Evolutionary conservation across 2,888 invertebrate genomes (phyloP).

Genomic region (Tanypteryx hageni): DNA sequence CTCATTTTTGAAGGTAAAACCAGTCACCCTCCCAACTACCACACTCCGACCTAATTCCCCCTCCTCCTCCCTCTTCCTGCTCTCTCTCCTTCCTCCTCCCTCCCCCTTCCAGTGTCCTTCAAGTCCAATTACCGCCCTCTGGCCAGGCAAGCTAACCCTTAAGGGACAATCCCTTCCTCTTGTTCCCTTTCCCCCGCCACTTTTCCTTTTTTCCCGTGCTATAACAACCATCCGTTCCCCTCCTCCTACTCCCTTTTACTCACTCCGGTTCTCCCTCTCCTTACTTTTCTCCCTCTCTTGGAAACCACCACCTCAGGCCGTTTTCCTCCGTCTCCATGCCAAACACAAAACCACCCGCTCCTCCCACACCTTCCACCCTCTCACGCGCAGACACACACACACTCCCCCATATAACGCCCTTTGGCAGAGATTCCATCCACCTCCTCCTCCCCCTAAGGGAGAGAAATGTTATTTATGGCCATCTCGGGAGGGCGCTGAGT

Average conservation of each 20-base stretch:
- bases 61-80: not conserved
- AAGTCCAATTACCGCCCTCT: not conserved
- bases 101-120: not conserved
- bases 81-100: not conserved
- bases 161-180: conserved; percentile 19
- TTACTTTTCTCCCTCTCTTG: too few relatives aligned
- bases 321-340: too few relatives aligned
- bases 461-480: conserved; percentile 16
- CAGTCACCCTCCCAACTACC: not conserved
- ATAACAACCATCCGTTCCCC: too few relatives aligned
- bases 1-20: not conserved
- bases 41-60: not conserved
- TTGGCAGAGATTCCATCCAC: not conserved
- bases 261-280: too few relatives aligned
- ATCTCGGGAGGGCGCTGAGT: not conserved
- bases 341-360: not conserved
- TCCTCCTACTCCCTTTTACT: too few relatives aligned
- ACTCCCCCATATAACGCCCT: not conserved
- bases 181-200: not conserved
- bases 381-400: not conserved
- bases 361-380: not conserved
- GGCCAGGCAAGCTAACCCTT: not conserved
- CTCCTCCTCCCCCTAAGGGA: not conserved
- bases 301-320: too few relatives aligned
- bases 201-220: not conserved